phyloP scores from a whole-genome alignment of 1,140 invertebrate genomes.

The Gerris buenoi region DNA sequence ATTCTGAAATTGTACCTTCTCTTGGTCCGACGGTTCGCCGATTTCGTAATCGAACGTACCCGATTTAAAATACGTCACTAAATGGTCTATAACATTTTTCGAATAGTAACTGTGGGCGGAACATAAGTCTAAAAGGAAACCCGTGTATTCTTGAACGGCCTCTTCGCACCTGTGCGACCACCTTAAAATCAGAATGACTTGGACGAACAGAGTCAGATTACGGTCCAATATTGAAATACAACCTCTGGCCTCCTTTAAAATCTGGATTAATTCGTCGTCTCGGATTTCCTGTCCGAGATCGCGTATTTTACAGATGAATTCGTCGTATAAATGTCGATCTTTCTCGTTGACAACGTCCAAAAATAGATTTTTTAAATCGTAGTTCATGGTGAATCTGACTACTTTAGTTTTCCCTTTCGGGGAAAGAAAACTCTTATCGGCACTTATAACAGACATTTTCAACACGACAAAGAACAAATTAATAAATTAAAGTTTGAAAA shows the following conservation, averaged over 20 bases:
- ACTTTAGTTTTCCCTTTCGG: conserved; percentile 5
- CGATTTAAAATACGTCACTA: conserved; percentile 39
- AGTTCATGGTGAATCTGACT: conserved; percentile 28
- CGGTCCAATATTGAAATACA: conserved; percentile 40
- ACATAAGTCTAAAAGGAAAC: conserved; percentile 44
- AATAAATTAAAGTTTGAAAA: too few species aligned
- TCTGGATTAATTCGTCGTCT: conserved; percentile 37
- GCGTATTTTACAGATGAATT: conserved; percentile 30
- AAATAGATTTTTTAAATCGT: conserved; percentile 19
- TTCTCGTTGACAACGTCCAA: conserved; percentile 17
- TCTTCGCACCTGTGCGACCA: conserved; percentile 37
- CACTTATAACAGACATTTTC: background rate
- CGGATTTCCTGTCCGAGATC: conserved; percentile 27
- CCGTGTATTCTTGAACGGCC: conserved; percentile 37
- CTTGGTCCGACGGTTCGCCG: conserved; percentile 30
- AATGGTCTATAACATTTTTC: conserved; percentile 38
- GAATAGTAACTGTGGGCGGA: conserved; percentile 44
- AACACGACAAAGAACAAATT: too few species aligned
- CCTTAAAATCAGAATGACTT: conserved; percentile 40
- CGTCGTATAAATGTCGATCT: conserved; percentile 26
- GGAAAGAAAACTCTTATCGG: background rate
- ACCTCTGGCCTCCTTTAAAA: conserved; percentile 37
- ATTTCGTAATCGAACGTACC: conserved; percentile 33
- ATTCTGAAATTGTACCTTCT: conserved; percentile 33
- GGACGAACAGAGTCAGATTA: conserved; percentile 40